Conservation (phyloP, 2,888 invertebrate species). For the Dryobota labecula region DNA sequence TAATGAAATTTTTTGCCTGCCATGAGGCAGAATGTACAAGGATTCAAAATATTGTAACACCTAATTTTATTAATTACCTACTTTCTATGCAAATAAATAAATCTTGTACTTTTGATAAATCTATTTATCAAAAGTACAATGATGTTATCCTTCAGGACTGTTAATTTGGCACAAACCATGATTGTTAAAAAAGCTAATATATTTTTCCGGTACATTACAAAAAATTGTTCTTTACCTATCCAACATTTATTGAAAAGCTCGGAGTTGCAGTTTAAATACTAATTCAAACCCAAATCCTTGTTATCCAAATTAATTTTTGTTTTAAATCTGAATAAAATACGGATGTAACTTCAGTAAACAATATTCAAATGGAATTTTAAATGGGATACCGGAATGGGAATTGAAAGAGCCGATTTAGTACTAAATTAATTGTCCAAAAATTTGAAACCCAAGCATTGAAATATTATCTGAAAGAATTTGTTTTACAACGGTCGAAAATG, state of each 20-base stretch:
- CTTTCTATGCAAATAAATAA: no score
- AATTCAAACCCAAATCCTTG: conserved; percentile 28
- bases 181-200: not conserved
- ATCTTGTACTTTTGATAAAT: no score
- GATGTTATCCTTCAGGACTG: not conserved
- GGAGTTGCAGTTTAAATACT: not conserved
- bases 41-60: no score
- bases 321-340: conserved; percentile 32
- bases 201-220: not conserved
- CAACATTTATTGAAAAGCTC: conserved; percentile 6
- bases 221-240: conserved; percentile 3
- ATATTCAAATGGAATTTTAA: conserved; percentile 52
- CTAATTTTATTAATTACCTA: no score
- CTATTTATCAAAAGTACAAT: no score
- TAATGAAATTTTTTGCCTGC: no score
- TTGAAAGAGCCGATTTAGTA: conserved; percentile 46
- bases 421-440: conserved; percentile 53
- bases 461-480: conserved; percentile 45
- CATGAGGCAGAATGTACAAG: no score
- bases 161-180: not conserved
- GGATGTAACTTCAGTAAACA: conserved; percentile 17
- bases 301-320: no score
- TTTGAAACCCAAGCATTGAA: conserved; percentile 34
- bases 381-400: conserved; percentile 45
- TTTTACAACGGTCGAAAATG: conserved; percentile 29